Evolutionary conservation across 2,797 vertebrate genomes (phyloP).

Genomic region (Poeciliopsis infans): DNA sequence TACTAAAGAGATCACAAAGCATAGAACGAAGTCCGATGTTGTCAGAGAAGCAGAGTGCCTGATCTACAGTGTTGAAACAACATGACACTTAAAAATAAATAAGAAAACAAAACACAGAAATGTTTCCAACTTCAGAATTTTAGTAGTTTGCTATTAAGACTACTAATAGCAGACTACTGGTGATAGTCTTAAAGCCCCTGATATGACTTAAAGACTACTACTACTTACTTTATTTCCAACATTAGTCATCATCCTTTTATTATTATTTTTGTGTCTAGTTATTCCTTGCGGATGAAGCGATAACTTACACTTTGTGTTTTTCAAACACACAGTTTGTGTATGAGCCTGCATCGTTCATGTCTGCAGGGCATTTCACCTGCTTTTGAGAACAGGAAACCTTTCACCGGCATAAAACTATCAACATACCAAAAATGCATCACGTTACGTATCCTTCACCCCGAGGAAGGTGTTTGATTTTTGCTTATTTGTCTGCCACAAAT

Average conservation of each 20-base stretch:
- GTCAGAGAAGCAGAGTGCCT: slow-evolving; percentile 18
- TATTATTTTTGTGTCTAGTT: too few relatives aligned
- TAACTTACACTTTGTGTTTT: too few relatives aligned
- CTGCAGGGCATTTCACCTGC: too few relatives aligned
- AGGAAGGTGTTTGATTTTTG: not conserved
- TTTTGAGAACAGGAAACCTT: too few relatives aligned
- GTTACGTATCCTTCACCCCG: not conserved
- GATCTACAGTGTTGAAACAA: slow-evolving; percentile 4
- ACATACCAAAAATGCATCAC: not conserved
- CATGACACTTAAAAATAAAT: slow-evolving; percentile 9
- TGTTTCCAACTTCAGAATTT: slow-evolving; percentile 7
- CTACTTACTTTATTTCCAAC: too few relatives aligned
- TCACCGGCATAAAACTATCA: too few relatives aligned
- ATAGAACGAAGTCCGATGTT: slow-evolving; percentile 14
- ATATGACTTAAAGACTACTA: not conserved
- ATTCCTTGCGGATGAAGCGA: too few relatives aligned
- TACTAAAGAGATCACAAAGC: slow-evolving; percentile 24
- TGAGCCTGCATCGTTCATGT: too few relatives aligned
- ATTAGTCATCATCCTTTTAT: too few relatives aligned
- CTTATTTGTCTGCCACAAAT: not conserved
- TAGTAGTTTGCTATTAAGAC: not conserved
- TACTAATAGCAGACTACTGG: too few relatives aligned
- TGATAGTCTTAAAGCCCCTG: too few relatives aligned
- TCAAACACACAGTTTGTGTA: too few relatives aligned
- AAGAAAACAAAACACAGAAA: slow-evolving; percentile 18